Base-by-base conservation (phyloP, 2,888 invertebrate genomes). In the Nineta flava region DNA sequence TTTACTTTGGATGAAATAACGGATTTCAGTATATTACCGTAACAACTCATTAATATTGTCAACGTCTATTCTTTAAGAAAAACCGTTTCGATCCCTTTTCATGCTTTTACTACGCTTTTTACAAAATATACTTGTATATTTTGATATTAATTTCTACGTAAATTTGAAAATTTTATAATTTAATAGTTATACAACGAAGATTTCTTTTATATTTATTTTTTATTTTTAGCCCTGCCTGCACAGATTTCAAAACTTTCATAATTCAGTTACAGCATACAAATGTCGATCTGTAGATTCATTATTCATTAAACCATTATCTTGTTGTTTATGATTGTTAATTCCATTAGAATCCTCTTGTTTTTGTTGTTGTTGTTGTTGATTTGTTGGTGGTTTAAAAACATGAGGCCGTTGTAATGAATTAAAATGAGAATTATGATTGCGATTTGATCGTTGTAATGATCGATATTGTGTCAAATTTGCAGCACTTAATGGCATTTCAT, bases 191-290 rank as follows among this genome's bases (percentile, higher is more conserved):
- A 26, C 26, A 26, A 26, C 4, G 26, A 26, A 26, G 26, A 7
- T 26, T 26, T 26, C 26, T 7, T 26, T 26, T 26, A 26, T 26
- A 26, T 26, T 26, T 26, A 26, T 21, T 26, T 44, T 44, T 44
- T 44, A 17, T 13, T 9, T 21, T 44, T 13, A 21, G 19, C 19
- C 44, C 44, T 44, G 44, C 13, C 44, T 44, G 44, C 44, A 44
- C 9, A 44, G 19, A 13, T 42, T 19, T 19, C 16, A 16, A 42
- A 19, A 26, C 9, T 21, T 47, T 70, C 77, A 79, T 69, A 79
- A 71, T 62, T 77, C 82, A 50, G 87, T 82, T 55, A 87, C 83
- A 47, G 84, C 85, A 62, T 84, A 86, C 55, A 86, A 57, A 54
- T 67, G 67, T 53, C 70, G 65, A 54, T 72, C 68, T 55, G 67